A percentile compares a stretch with the other conserved stretches of the same genome.
phyloP scores from a whole-genome alignment of 2,797 vertebrate species.

The Alca torda region DNA sequence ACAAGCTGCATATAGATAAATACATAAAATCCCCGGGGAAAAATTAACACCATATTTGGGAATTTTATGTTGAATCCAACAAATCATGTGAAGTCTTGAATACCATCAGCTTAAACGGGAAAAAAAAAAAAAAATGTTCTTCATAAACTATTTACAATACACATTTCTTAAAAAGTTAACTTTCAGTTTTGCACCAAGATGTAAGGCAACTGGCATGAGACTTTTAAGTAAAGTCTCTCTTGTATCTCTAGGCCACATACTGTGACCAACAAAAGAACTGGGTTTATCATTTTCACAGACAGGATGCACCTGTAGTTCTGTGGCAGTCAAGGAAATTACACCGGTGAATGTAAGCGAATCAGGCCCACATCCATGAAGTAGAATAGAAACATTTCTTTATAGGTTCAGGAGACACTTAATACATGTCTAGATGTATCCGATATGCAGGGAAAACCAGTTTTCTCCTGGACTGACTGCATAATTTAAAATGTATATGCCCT shows the following conservation, averaged over 20 bases:
- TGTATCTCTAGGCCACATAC: background rate
- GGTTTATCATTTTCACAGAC: background rate
- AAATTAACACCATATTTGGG: constrained; percentile 11
- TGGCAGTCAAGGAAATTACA: background rate
- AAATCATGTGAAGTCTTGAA: background rate
- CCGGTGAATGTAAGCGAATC: background rate
- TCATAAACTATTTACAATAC: constrained; percentile 36
- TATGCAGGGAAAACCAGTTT: background rate
- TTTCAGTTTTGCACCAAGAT: constrained; percentile 35
- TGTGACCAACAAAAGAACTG: constrained; percentile 11
- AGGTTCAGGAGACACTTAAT: background rate
- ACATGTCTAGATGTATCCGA: background rate
- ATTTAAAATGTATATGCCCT: background rate
- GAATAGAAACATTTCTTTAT: background rate
- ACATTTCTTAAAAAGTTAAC: constrained; percentile 33
- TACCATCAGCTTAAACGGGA: background rate
- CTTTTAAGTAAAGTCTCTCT: constrained; percentile 39
- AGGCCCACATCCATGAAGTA: background rate
- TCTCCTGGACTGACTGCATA: background rate
- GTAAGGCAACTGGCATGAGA: constrained; percentile 14
- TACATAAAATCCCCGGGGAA: constrained; percentile 8
- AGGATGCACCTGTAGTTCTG: constrained; percentile 6
- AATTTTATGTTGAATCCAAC: background rate
- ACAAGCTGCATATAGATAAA: background rate
- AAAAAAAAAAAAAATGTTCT: background rate